A percentile compares a stretch with the other conserved stretches of the same genome.
These are phyloP conservation scores for Caranx ignobilis DNA, from an alignment of 2,113 vertebrate species.

Conservation along the genomic window DNA sequence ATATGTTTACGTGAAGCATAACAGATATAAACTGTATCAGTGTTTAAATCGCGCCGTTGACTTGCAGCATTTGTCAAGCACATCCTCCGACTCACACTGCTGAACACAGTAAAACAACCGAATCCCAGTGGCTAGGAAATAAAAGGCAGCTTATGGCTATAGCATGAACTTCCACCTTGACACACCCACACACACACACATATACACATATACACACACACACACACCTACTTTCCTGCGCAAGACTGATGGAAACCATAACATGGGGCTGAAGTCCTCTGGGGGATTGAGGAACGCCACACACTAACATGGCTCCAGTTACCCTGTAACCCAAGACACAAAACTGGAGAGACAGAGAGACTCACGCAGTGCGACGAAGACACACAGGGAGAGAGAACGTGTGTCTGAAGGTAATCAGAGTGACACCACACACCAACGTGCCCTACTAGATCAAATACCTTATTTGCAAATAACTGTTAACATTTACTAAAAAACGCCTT, in stretches of 20 bases:
- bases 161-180: conserved; percentile 38
- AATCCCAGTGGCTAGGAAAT: conserved; percentile 33
- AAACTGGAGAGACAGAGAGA: conserved; percentile 58
- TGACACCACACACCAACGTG: conserved; percentile 55
- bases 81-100: conserved; percentile 45
- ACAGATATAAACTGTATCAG: conserved; percentile 35
- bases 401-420: conserved; percentile 48
- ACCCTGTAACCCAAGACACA: conserved; percentile 78
- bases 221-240: conserved; percentile 53
- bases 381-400: conserved; percentile 22
- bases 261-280: conserved; percentile 72
- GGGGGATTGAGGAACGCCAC: conserved; percentile 79
- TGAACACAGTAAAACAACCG: conserved; percentile 33
- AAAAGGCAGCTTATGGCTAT: conserved; percentile 25
- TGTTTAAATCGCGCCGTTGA: conserved; percentile 57
- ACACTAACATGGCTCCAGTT: conserved; percentile 78
- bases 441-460: conserved; percentile 50
- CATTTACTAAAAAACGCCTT: conserved; percentile 49
- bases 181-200: conserved; percentile 42
- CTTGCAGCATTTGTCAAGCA: conserved; percentile 50
- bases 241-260: conserved; percentile 83
- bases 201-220: conserved; percentile 1
- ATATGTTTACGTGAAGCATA: conserved; percentile 54
- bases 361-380: conserved; percentile 57
- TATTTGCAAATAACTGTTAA: conserved; percentile 70